Percentiles rank a stretch among this genome's conserved stretches.
Evolutionary conservation across 2,888 invertebrate genomes (phyloP).

Genomic region (Euphydryas editha): DNA sequence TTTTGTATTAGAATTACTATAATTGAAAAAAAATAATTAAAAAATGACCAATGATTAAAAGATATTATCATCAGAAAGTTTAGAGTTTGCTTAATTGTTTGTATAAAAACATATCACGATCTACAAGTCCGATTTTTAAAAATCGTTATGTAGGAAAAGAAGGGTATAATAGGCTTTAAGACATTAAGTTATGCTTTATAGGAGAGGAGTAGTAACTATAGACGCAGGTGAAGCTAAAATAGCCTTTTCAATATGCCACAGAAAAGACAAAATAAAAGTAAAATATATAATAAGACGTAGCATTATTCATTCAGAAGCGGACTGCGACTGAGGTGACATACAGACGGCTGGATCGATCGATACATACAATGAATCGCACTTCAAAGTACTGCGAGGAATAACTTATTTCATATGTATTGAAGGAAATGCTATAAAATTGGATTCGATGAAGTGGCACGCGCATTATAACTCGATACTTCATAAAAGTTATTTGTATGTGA

Average conservation of each 20-base stretch:
- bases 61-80: no score
- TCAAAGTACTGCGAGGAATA: conserved; percentile 36
- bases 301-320: conserved; percentile 69
- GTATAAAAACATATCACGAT: no score
- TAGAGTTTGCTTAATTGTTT: no score
- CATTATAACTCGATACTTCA: conserved; percentile 20
- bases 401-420: conserved; percentile 37
- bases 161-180: no score
- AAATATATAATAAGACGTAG: conserved; percentile 49
- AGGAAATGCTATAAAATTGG: conserved; percentile 34
- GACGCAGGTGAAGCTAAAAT: background rate
- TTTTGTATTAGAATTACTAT: no score
- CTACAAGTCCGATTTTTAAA: no score
- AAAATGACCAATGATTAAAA: no score
- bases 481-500: conserved; percentile 15
- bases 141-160: no score
- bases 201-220: no score
- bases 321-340: conserved; percentile 48
- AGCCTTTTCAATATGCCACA: conserved; percentile 10
- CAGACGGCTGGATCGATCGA: conserved; percentile 30
- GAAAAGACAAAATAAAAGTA: conserved; percentile 37
- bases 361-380: conserved; percentile 35
- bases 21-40: no score
- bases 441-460: conserved; percentile 18
- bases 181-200: no score